Base-by-base conservation (phyloP, 2,113 vertebrate species). In the Sander lucioperca region DNA sequence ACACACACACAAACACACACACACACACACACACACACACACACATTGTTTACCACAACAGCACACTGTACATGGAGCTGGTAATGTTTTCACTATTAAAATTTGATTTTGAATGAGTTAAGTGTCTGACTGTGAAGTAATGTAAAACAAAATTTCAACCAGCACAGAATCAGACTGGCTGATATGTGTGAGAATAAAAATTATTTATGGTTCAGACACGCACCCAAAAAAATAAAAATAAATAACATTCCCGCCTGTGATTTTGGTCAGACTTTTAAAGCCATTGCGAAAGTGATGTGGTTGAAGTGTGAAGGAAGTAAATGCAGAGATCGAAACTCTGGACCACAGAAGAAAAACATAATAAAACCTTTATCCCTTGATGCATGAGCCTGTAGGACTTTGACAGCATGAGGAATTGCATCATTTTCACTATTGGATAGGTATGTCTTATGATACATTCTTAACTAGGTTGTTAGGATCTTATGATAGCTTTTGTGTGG, bases 221-320 rank as follows among this genome's bases (percentile, higher is more conserved):
- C n/a, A 58, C 30, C 5, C 68, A 36, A 39, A 39, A 39, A 39
- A 39, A 39, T 2, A 11, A 43, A 10, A 39, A 39, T 27, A 10
- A 39, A 39, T 2, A 43, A 43, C 23, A 84, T 82, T 84, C 82
- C 85, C 8, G 74, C 19, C 76, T 71, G 72, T 82, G 82, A 87
- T 87, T 90, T 88, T 76, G 80, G 77, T 82, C 65, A 80, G 64
- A 85, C 27, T 30, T 79, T 85, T 89, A 33, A 86, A 82, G 80
- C 71, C 47, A 73, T 84, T 91, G 82, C 88, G 91, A 93, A 91
- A 93, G 92, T 91, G 73, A 74, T 93, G 92, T 80, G 92, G 93
- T 93, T 92, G 82, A 90, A 79, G 89, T 91, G 89, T 84, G 72
- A 92, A 81, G 91, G 91, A 93, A 93, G 90, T 91, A 57, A 86